Base-by-base conservation (phyloP, 2,888 invertebrate genomes). In the Mylabris sibirica region DNA sequence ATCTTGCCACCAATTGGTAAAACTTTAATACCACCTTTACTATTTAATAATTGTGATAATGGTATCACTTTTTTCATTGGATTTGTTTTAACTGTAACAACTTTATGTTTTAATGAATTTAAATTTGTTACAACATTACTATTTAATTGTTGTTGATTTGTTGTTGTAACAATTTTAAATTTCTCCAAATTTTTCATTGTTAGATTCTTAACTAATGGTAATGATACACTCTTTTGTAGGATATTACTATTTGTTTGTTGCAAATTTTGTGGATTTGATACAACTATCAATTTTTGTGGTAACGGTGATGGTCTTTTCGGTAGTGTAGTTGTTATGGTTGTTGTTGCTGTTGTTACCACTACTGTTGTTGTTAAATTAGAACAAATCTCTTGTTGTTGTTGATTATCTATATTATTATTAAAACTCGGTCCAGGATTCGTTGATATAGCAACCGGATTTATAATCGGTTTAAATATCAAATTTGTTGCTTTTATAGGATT, bases 251-350 rank as follows among this genome's bases (percentile, higher is more conserved):
- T 79, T n/a, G 82, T 24, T 53, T 53, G 44, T 44, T 44, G 78
- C 60, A 83, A 78, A 3, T 83, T 81, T 74, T 83, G 83, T 26
- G 84, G 79, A 72, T 82, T 84, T 8, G 84, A 84, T 59, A 85
- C 84, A 35, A 85, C 84, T 41, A 85, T 84, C 63, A 85, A 74
- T 74, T 85, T 85, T 71, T 85, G 85, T 20, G 83, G 82, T 24
- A 71, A 41, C n/a, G 70, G 64, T 17, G 62, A 41, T 17, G 80
- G 75, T 63, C 74, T 72, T n/a, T 74, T 72, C 35, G 79, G 77
- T 70, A 82, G 79, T 34, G 81, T 78, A 20, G 83, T 73, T 1
- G 80, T 72, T 75, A 81, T 83, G 64, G 81, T 79, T 9, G 83
- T 72, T n/a, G 81, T 69, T 1, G 24, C 24, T 24, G 57, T 57